Conservation (phyloP, 2,888 invertebrate genomes). For the Drosophila falleni region DNA sequence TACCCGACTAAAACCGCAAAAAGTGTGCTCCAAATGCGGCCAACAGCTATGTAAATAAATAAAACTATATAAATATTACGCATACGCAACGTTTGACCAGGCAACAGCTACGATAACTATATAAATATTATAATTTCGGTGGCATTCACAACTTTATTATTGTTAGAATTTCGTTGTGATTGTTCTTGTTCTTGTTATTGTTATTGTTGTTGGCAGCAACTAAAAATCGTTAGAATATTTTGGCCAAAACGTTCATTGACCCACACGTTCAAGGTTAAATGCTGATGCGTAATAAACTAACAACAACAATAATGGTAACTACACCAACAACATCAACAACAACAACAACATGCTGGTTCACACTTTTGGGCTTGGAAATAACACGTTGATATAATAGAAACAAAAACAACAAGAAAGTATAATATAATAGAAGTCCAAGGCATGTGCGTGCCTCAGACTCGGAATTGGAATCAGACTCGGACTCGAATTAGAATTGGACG, state of each 20-base stretch:
- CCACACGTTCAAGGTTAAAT: conserved; percentile 82
- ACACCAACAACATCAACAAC: conserved; percentile 19
- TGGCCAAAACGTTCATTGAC: conserved; percentile 84
- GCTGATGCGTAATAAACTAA: conserved; percentile 73
- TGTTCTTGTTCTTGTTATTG: conserved; percentile 21
- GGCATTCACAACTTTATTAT: conserved; percentile 45
- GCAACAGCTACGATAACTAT: conserved; percentile 14
- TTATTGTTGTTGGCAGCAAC: conserved; percentile 46
- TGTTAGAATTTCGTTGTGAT: conserved; percentile 42
- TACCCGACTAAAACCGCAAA: not conserved
- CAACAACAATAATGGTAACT: conserved; percentile 36
- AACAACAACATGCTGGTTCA: conserved; percentile 56
- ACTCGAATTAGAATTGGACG: conserved; percentile 31
- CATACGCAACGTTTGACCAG: conserved; percentile 52
- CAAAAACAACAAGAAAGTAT: conserved; percentile 30
- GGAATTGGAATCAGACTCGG: conserved; percentile 25
- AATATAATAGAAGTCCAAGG: conserved; percentile 41
- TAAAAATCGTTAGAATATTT: conserved; percentile 74
- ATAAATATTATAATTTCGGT: conserved; percentile 50
- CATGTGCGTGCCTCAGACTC: conserved; percentile 56
- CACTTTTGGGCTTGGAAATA: conserved; percentile 63
- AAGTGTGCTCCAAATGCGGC: not conserved
- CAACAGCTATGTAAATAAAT: conserved; percentile 20
- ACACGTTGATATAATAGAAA: conserved; percentile 60
- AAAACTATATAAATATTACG: conserved; percentile 35